A percentile compares a stretch with the other conserved stretches of the same genome.
These are phyloP conservation scores for Melanostigma gelatinosum DNA, from an alignment of 2,113 vertebrate genomes.

Conservation along the genomic window DNA sequence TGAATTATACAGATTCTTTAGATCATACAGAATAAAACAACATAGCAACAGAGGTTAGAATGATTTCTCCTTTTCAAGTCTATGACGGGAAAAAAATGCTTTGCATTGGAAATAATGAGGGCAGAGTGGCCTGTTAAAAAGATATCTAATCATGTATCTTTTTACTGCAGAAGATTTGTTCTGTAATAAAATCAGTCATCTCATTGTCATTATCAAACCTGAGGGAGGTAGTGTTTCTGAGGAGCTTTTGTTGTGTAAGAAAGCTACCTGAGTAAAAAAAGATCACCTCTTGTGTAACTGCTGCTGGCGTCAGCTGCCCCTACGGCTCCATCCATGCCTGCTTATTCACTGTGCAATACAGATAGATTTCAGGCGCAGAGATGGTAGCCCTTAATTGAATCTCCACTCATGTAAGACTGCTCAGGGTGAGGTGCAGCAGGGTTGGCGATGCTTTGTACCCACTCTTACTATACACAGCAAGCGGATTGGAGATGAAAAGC, in stretches of 20 bases:
- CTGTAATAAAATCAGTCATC: neutral
- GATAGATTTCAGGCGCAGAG: slow-evolving; percentile 30
- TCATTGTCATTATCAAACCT: neutral
- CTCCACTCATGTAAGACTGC: slow-evolving; percentile 64
- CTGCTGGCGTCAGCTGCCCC: slow-evolving; percentile 36
- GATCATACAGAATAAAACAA: neutral
- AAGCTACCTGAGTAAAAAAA: neutral
- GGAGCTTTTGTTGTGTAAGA: slow-evolving; percentile 2
- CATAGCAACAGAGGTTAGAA: neutral
- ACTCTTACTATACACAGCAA: slow-evolving; percentile 27
- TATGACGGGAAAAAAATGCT: neutral
- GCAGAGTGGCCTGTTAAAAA: neutral
- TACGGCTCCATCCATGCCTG: slow-evolving; percentile 38
- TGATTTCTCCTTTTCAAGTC: neutral
- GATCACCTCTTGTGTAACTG: slow-evolving; percentile 3
- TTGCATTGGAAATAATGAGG: neutral
- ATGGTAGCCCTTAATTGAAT: slow-evolving; percentile 65
- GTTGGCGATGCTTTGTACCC: slow-evolving; percentile 9
- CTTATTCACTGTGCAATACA: slow-evolving; percentile 43
- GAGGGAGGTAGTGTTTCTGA: neutral
- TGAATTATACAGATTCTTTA: neutral
- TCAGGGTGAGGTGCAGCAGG: slow-evolving; percentile 14
- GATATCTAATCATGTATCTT: neutral
- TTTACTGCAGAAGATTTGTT: neutral
- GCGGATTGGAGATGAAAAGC: slow-evolving; percentile 33